Conservation (phyloP, 2,888 invertebrate genomes). For the Alviniconcha strummeri region DNA sequence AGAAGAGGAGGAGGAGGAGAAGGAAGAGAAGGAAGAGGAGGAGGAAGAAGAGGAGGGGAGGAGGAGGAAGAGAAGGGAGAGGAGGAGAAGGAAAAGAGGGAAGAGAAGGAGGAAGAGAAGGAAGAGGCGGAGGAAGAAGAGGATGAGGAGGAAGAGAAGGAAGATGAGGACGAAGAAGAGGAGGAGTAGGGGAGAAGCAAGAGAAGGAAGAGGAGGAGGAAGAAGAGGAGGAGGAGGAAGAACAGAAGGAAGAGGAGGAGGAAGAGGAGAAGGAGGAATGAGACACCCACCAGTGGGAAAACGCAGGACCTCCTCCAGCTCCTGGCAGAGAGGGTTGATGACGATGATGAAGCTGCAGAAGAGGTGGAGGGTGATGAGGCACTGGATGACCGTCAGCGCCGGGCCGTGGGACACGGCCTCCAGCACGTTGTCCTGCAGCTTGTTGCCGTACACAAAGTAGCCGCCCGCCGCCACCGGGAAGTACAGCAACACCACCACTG, state of each 20-base stretch:
- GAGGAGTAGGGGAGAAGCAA: neutral
- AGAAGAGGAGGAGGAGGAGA: neutral
- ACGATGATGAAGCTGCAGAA: conserved; percentile 82
- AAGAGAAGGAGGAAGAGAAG: too few relatives aligned
- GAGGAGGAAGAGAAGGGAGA: too few relatives aligned
- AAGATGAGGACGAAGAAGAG: neutral
- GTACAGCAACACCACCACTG: conserved; percentile 78
- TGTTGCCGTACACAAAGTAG: conserved; percentile 80
- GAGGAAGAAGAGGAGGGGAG: too few relatives aligned
- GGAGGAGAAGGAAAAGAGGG: too few relatives aligned
- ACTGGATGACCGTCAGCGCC: conserved; percentile 78
- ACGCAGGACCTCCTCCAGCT: conserved; percentile 84
- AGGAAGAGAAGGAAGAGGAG: neutral
- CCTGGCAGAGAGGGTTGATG: conserved; percentile 84
- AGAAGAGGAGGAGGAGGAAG: neutral
- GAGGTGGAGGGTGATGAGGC: conserved; percentile 81
- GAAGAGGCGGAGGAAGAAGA: neutral
- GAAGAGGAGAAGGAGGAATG: neutral
- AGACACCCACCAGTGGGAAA: neutral
- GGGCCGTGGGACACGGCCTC: conserved; percentile 79
- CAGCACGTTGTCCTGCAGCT: conserved; percentile 85
- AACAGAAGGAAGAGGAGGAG: neutral
- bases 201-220: neutral
- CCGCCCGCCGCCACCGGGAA: conserved; percentile 82
- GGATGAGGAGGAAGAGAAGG: neutral